Conservation (phyloP, 2,888 invertebrate genomes). For the Epicampocera succincta region DNA sequence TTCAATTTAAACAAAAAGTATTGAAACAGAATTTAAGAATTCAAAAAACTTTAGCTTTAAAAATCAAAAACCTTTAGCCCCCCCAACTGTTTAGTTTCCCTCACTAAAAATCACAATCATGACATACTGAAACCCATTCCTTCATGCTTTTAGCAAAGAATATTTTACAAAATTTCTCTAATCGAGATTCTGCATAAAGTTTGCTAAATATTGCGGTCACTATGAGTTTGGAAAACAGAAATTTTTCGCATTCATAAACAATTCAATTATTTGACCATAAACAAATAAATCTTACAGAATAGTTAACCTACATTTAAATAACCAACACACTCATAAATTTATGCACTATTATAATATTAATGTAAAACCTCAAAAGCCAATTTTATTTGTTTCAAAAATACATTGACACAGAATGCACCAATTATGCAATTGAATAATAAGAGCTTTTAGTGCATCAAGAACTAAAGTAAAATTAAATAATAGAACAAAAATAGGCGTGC, state of each 20-base stretch:
- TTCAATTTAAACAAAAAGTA: not conserved
- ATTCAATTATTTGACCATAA: constrained; percentile 67
- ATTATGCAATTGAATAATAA: not conserved
- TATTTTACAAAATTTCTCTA: not conserved
- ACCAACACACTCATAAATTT: constrained; percentile 4
- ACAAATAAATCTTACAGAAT: constrained; percentile 63
- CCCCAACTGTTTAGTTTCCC: no score
- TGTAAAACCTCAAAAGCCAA: constrained; percentile 63
- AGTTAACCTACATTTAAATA: constrained; percentile 47
- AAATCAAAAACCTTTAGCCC: no score
- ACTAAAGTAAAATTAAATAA: no score
- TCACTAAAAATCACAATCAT: no score
- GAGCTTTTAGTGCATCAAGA: no score
- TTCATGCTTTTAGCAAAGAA: no score
- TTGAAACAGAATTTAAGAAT: not conserved
- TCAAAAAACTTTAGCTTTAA: no score
- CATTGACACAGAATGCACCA: constrained; percentile 12
- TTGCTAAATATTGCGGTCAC: constrained; percentile 43
- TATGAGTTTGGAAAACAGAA: constrained; percentile 42
- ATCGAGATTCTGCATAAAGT: constrained; percentile 10
- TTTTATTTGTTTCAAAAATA: constrained; percentile 51
- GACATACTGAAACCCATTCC: no score
- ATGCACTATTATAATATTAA: constrained; percentile 45
- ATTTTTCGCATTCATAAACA: constrained; percentile 59
- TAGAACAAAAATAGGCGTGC: no score